phyloP scores from a whole-genome alignment of 2,797 vertebrate species.

The Benthosema pterotum region DNA sequence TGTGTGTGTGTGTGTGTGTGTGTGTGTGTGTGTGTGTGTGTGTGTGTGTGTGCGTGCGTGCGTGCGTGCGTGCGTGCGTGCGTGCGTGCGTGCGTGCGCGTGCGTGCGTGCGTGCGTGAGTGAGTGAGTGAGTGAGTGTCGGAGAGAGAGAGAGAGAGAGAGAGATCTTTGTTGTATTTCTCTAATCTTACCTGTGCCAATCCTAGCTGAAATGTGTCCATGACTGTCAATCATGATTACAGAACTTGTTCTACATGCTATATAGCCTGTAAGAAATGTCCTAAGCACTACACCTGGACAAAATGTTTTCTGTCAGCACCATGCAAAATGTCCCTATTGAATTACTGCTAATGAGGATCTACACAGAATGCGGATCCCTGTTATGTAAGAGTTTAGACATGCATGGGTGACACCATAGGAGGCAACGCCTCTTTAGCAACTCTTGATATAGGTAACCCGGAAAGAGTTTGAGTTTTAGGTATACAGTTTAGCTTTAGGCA shows the following conservation, averaged over 20 bases:
- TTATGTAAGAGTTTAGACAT: constrained; percentile 68
- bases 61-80: neutral
- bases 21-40: constrained; percentile 35
- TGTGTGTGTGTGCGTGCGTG: neutral
- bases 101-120: constrained; percentile 11
- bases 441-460: constrained; percentile 35
- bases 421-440: constrained; percentile 46
- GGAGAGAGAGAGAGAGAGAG: no score
- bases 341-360: constrained; percentile 64
- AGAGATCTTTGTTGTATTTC: no score
- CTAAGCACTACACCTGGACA: constrained; percentile 20
- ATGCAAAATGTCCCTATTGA: constrained; percentile 54
- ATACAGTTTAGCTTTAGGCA: no score
- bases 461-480: no score
- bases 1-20: no score
- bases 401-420: constrained; percentile 37
- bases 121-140: no score
- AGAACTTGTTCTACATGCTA: neutral
- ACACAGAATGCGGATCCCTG: constrained; percentile 50
- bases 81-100: constrained; percentile 21
- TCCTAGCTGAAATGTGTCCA: no score
- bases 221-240: constrained; percentile 8
- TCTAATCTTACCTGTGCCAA: no score
- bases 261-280: constrained; percentile 20
- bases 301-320: constrained; percentile 41